These are phyloP conservation scores for Magallana gigas DNA, from an alignment of 1,140 invertebrate genomes.

Conservation along the genomic window DNA sequence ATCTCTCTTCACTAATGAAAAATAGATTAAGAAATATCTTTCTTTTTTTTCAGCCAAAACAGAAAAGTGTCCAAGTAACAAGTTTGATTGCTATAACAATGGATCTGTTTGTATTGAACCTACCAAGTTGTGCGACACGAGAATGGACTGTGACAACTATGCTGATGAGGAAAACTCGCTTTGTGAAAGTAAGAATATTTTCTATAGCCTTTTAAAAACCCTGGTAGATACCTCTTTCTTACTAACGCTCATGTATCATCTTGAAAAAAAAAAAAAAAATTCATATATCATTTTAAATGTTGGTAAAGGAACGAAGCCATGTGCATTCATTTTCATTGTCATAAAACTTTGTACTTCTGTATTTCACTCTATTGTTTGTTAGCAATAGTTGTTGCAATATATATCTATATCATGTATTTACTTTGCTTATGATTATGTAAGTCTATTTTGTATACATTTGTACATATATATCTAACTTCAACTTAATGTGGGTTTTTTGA, in stretches of 20 bases:
- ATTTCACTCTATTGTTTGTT: slow-evolving; percentile 4
- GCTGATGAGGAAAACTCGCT: slow-evolving; percentile 62
- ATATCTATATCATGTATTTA: too few species aligned
- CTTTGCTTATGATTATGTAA: neutral
- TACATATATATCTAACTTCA: slow-evolving; percentile 15
- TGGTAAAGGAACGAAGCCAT: slow-evolving; percentile 3
- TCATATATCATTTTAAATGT: neutral
- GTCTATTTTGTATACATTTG: neutral
- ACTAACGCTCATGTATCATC: slow-evolving; percentile 21
- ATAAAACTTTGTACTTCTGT: neutral
- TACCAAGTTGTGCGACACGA: slow-evolving; percentile 67
- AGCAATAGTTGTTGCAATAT: neutral
- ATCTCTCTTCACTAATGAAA: too few species aligned
- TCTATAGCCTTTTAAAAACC: neutral
- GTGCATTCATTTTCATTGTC: neutral
- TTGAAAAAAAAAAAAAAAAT: neutral
- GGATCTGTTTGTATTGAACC: slow-evolving; percentile 66
- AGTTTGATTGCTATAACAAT: slow-evolving; percentile 67
- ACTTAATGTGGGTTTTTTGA: slow-evolving; percentile 12
- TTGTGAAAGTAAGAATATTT: slow-evolving; percentile 62
- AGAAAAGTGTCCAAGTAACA: neutral
- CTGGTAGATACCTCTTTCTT: neutral
- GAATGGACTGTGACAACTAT: slow-evolving; percentile 68
- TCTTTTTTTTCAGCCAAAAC: neutral
- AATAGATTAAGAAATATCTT: neutral